phyloP scores from a whole-genome alignment of 2,113 vertebrate species.

The Spheniscus mendiculus region DNA sequence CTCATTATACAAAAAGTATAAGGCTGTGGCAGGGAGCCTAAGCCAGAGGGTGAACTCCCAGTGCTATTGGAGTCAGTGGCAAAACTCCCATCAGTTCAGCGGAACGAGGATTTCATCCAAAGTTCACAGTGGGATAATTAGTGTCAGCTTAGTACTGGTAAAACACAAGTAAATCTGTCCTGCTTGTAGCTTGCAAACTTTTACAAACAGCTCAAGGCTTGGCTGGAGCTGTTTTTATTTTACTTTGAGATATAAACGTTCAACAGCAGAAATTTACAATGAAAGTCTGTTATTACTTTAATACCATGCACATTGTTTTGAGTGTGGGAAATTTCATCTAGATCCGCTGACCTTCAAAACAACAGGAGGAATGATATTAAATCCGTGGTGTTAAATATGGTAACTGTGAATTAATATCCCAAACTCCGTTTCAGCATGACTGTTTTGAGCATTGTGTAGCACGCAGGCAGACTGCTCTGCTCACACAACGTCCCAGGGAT shows the following conservation, averaged over 20 bases:
- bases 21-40: background rate
- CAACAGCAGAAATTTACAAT: background rate
- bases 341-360: constrained; percentile 24
- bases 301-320: background rate
- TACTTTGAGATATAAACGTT: background rate
- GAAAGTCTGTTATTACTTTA: background rate
- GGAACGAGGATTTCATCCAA: background rate
- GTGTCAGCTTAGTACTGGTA: background rate
- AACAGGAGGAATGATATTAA: background rate
- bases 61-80: background rate
- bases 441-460: background rate
- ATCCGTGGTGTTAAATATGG: background rate
- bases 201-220: background rate
- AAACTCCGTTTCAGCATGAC: background rate
- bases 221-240: background rate
- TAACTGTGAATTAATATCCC: constrained; percentile 25
- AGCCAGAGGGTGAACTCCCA: background rate
- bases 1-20: background rate
- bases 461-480: background rate
- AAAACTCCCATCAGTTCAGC: constrained; percentile 27
- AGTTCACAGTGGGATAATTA: constrained; percentile 30
- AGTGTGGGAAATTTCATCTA: background rate
- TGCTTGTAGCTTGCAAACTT: background rate
- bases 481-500: constrained; percentile 48
- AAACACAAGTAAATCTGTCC: background rate